phyloP scores from a whole-genome alignment of 2,113 vertebrate species.

The Thermophis baileyi region DNA sequence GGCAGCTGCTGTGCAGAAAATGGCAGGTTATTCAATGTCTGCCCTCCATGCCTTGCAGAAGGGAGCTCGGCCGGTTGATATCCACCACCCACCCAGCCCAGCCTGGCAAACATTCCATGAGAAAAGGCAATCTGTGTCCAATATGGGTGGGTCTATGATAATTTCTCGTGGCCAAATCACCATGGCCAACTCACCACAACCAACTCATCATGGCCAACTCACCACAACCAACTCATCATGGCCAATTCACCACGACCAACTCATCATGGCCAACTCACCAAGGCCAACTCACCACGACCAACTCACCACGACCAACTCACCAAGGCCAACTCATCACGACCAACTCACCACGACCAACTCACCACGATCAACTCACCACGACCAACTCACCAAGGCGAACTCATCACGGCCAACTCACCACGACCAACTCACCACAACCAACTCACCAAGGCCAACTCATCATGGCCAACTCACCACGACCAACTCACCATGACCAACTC shows the following conservation, averaged over 20 bases:
- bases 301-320: no score
- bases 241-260: no score
- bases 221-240: rapidly evolving
- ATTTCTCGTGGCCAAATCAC: neutral
- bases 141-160: neutral
- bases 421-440: rapidly evolving
- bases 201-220: neutral
- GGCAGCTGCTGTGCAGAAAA: slow-evolving; percentile 30
- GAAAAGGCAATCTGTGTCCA: slow-evolving; percentile 27
- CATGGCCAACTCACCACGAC: no score
- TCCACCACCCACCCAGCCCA: neutral
- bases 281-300: no score
- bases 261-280: no score
- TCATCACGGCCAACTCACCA: no score
- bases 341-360: no score
- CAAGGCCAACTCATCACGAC: rapidly evolving
- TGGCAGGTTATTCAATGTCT: slow-evolving; percentile 32
- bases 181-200: neutral
- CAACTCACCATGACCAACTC: no score
- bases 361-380: no score
- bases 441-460: no score
- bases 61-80: slow-evolving; percentile 13
- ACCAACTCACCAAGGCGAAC: no score
- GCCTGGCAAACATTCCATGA: neutral
- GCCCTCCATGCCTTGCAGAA: slow-evolving; percentile 38